Evolutionary conservation across 2,113 vertebrate species (phyloP), one percentile per base, ranked within the genome.

Genomic region (Phrynosoma blainvillii): DNA sequence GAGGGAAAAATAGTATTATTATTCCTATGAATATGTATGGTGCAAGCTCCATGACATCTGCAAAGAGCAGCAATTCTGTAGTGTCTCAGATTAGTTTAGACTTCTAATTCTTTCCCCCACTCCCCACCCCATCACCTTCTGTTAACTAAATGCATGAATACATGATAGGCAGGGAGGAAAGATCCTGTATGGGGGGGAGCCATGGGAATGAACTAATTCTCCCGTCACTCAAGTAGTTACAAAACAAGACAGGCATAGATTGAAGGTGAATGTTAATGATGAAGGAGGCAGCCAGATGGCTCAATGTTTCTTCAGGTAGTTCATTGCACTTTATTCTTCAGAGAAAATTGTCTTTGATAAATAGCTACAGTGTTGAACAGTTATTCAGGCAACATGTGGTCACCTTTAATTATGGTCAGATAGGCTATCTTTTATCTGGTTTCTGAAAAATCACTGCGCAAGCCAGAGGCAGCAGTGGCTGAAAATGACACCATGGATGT

Each of bases 181-280:
- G 76, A 90, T 40, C 12, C 73, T 89, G 56, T 70, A 78, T 91
- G 85, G 62, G 54, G 62, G 62, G 71, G 76, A 92, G 66, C 85
- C 79, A 90, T 87, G 87, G 79, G 81, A 86, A 93, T 82, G 82
- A 92, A 84, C 92, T 90, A 93, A 89, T 94, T 95, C 87, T 93
- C 62, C 85, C 93, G 87, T 95, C 95, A 90, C 47, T 94, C 92
- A 96, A 93, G 79, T 87, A 86, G 91, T 93, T 94, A 91, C 83
- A 93, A 93, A 95, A 94, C 88, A 93, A 89, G 90, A 90, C 89
- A 94, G 87, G 90, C 89, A 86, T 92, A 82, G 32, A 95, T 92
- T 90, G 90, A 94, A 95, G 94, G 93, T 94, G 93, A 94, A 93
- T 94, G 89, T 94, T 96, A 96, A 96, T 94, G 88, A 94, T 83